phyloP scores from a whole-genome alignment of 1,140 invertebrate genomes.

The Bombus haemorrhoidalis region DNA sequence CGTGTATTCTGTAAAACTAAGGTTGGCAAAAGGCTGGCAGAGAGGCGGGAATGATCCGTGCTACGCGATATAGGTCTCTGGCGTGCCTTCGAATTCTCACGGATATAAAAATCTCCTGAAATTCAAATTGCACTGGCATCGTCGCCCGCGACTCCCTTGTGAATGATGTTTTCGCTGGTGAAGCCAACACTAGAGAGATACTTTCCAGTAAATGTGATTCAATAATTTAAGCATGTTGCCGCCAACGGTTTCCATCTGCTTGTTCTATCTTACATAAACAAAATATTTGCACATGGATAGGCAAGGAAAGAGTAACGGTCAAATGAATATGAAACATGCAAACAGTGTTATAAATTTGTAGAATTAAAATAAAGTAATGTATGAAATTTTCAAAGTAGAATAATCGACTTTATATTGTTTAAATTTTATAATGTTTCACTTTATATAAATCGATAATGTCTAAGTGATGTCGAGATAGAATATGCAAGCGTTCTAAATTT shows the following conservation, averaged over 20 bases:
- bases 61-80: constrained; percentile 56
- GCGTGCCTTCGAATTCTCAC: constrained; percentile 53
- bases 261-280: background rate
- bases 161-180: constrained; percentile 39
- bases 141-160: constrained; percentile 22
- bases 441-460: too few relatives aligned
- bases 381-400: too few relatives aligned
- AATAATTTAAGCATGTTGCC: constrained; percentile 35
- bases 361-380: background rate
- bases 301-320: too few relatives aligned
- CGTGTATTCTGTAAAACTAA: constrained; percentile 41
- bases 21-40: constrained; percentile 44
- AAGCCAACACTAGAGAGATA: background rate
- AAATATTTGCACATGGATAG: too few relatives aligned
- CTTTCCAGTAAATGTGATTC: constrained; percentile 36
- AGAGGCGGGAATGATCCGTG: constrained; percentile 28
- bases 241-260: background rate
- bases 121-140: constrained; percentile 59
- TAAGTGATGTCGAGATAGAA: too few relatives aligned
- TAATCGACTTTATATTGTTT: too few relatives aligned
- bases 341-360: background rate
- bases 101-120: constrained; percentile 67
- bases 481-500: too few relatives aligned
- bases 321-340: background rate
- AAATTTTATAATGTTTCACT: too few relatives aligned